These are phyloP conservation scores for Nestor notabilis DNA, from an alignment of 2,113 vertebrate species.

Conservation along the genomic window DNA sequence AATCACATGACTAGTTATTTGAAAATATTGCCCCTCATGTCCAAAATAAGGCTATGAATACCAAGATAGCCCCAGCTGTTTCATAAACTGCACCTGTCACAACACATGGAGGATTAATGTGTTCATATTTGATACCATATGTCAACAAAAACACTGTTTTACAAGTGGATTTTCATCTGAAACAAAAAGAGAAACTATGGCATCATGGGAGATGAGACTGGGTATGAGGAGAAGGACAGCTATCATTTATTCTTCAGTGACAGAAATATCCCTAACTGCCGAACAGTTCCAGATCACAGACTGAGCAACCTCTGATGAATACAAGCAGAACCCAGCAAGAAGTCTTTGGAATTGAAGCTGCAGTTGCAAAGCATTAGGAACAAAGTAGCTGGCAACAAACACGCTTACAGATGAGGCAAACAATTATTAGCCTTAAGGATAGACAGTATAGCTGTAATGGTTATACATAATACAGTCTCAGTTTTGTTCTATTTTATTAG, in stretches of 20 bases:
- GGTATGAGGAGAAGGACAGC: not conserved
- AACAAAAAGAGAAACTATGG: not conserved
- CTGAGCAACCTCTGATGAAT: not conserved
- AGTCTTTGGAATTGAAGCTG: not conserved
- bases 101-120: not conserved
- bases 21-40: not conserved
- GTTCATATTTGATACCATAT: not conserved
- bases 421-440: not conserved
- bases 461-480: not conserved
- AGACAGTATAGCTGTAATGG: not conserved
- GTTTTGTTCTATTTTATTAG: not conserved
- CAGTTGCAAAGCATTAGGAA: not conserved
- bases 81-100: not conserved
- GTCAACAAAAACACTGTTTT: constrained; percentile 4
- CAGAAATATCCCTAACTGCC: not conserved
- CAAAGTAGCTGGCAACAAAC: not conserved
- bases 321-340: not conserved
- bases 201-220: not conserved
- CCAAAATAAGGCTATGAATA: not conserved
- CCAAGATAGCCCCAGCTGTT: not conserved
- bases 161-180: not conserved
- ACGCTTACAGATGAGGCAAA: not conserved
- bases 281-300: not conserved
- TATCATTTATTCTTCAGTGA: not conserved
- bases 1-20: not conserved